A percentile compares a stretch with the other conserved stretches of the same genome.
Conservation (phyloP, 92 coral and sea anemone genomes). For the Palythoa grandiflora region DNA sequence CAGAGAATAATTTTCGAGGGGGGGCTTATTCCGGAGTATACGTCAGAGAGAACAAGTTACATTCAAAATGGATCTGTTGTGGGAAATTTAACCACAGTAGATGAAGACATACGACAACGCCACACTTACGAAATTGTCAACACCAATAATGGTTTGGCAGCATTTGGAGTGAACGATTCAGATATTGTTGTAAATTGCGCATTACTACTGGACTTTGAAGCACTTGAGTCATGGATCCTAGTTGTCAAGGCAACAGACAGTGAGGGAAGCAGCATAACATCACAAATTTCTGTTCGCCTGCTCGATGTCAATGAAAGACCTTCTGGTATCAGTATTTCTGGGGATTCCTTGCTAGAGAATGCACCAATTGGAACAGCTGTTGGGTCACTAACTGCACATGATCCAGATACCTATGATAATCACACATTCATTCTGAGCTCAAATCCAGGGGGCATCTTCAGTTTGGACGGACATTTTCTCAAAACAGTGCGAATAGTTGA, state of each 20-base stretch:
- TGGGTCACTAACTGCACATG: conserved; percentile 73
- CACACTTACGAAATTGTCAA: conserved; percentile 64
- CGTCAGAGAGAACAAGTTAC: conserved; percentile 22
- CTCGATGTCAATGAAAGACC: conserved; percentile 74
- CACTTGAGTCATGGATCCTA: conserved; percentile 57
- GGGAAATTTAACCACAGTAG: conserved; percentile 67
- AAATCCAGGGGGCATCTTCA: conserved; percentile 54
- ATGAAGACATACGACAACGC: conserved; percentile 66
- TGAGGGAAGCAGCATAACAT: conserved; percentile 60
- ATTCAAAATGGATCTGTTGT: conserved; percentile 68
- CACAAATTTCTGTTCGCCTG: conserved; percentile 58
- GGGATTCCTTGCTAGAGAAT: conserved; percentile 69
- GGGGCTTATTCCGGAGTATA: conserved; percentile 54
- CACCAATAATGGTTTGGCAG: neutral
- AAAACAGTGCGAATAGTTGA: conserved; percentile 59
- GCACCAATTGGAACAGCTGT: conserved; percentile 66
- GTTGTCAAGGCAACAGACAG: conserved; percentile 66
- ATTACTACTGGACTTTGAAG: conserved; percentile 58
- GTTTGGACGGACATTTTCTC: conserved; percentile 51
- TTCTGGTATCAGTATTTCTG: conserved; percentile 62
- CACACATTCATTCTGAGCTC: conserved; percentile 65
- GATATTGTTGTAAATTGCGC: conserved; percentile 61
- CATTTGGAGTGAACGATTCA: conserved; percentile 61
- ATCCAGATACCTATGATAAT: conserved; percentile 71
- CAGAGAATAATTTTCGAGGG: conserved; percentile 52